phyloP scores from a whole-genome alignment of 1,140 invertebrate species.

The Calosoma granatense region DNA sequence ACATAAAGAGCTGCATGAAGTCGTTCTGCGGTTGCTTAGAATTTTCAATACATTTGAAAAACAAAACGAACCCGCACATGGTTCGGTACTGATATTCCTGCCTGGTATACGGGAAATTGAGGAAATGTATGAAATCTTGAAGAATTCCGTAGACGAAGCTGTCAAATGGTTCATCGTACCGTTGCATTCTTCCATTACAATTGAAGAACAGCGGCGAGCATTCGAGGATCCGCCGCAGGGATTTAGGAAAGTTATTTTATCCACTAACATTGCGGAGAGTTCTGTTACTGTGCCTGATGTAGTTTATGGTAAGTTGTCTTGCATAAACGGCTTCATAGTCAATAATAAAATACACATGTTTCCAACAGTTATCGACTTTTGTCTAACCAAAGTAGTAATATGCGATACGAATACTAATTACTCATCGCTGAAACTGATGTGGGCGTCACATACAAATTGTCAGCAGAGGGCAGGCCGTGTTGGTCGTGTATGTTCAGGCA shows the following conservation, averaged over 20 bases:
- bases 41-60: slow-evolving; percentile 62
- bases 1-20: slow-evolving; percentile 38
- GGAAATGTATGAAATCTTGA: slow-evolving; percentile 37
- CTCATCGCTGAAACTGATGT: slow-evolving; percentile 63
- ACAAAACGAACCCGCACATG: slow-evolving; percentile 23
- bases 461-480: slow-evolving; percentile 83
- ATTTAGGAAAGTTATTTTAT: slow-evolving; percentile 76
- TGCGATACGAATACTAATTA: slow-evolving; percentile 69
- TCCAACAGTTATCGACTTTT: slow-evolving; percentile 85
- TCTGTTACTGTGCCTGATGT: slow-evolving; percentile 92
- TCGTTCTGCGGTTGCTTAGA: slow-evolving; percentile 54
- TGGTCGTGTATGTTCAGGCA: slow-evolving; percentile 74
- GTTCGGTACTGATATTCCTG: slow-evolving; percentile 77
- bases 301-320: slow-evolving; percentile 56
- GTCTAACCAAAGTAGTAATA: slow-evolving; percentile 74
- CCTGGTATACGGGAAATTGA: slow-evolving; percentile 81
- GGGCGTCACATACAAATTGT: slow-evolving; percentile 86
- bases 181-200: slow-evolving; percentile 60
- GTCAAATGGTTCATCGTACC: slow-evolving; percentile 46
- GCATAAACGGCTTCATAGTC: no score
- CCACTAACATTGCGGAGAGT: slow-evolving; percentile 96
- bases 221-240: slow-evolving; percentile 47
- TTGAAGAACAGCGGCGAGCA: slow-evolving; percentile 57
- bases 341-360: background rate
- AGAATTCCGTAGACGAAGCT: slow-evolving; percentile 32